phyloP scores from a whole-genome alignment of 2,797 vertebrate genomes.

The Onychomys arenicola region DNA sequence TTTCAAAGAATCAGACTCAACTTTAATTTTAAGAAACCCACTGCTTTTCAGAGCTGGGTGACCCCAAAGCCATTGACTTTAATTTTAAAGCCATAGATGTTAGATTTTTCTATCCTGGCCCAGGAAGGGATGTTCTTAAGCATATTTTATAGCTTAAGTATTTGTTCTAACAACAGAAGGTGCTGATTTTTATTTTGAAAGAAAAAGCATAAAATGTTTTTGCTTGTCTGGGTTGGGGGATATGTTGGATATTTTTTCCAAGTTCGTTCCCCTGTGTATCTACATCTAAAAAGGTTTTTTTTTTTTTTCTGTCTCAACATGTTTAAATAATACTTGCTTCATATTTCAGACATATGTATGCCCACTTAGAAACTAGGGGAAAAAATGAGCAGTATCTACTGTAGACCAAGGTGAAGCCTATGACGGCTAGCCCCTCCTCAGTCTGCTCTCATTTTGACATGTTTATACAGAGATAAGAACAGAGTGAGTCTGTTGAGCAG shows the following conservation, averaged over 20 bases:
- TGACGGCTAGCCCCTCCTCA: fast-evolving
- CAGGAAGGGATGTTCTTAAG: background rate
- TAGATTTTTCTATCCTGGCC: background rate
- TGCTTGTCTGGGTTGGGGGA: background rate
- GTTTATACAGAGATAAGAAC: background rate
- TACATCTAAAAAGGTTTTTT: background rate
- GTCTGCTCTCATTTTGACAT: background rate
- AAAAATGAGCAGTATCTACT: background rate
- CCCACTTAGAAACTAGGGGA: background rate
- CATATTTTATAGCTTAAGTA: background rate
- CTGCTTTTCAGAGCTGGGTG: background rate
- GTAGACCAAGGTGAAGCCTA: background rate
- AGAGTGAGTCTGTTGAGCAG: background rate
- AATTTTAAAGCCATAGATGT: background rate
- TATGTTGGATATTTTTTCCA: background rate
- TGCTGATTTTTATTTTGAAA: background rate
- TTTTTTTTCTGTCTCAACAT: background rate
- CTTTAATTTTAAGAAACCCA: background rate
- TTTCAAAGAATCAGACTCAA: too few species aligned
- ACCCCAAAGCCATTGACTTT: background rate
- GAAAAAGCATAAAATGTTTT: background rate
- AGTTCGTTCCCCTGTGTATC: constrained; percentile 3
- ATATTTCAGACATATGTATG: background rate
- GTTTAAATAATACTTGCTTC: background rate
- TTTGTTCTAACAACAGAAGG: background rate